Evolutionary conservation across 2,113 vertebrate genomes (phyloP).

Genomic region (Entosphenus tridentatus): DNA sequence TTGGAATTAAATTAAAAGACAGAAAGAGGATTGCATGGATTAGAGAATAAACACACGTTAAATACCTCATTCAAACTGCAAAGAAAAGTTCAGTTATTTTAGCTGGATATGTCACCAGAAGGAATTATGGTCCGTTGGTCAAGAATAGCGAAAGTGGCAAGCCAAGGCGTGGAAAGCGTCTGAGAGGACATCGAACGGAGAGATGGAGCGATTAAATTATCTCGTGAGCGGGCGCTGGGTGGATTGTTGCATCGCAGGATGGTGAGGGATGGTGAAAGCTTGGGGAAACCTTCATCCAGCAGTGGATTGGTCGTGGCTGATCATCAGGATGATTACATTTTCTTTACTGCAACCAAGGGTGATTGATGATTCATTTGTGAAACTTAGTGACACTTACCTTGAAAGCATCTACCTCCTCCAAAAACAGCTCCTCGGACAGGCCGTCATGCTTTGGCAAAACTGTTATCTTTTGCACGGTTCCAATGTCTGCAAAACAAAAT

Average conservation of each 20-base stretch:
- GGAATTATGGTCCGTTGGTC: no score
- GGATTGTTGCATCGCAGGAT: not conserved
- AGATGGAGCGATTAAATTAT: not conserved
- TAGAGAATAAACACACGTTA: not conserved
- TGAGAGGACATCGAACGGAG: not conserved
- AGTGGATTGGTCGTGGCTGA: not conserved
- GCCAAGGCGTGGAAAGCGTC: no score
- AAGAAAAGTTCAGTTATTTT: no score
- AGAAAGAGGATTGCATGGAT: not conserved
- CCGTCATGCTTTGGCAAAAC: slow-evolving; percentile 80
- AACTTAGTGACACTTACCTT: slow-evolving; percentile 29
- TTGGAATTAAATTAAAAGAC: not conserved
- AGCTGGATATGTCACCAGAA: no score
- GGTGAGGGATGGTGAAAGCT: not conserved
- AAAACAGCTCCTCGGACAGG: slow-evolving; percentile 75
- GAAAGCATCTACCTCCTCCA: slow-evolving; percentile 92
- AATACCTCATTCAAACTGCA: not conserved
- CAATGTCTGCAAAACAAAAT: slow-evolving; percentile 36
- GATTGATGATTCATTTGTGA: not conserved
- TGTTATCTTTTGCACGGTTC: slow-evolving; percentile 88
- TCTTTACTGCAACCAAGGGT: not conserved
- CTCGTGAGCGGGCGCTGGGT: not conserved
- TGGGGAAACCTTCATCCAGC: not conserved
- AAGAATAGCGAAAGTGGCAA: no score
- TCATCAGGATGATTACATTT: no score